Base-by-base conservation (phyloP, 2,797 vertebrate genomes). In the Clamator glandarius region DNA sequence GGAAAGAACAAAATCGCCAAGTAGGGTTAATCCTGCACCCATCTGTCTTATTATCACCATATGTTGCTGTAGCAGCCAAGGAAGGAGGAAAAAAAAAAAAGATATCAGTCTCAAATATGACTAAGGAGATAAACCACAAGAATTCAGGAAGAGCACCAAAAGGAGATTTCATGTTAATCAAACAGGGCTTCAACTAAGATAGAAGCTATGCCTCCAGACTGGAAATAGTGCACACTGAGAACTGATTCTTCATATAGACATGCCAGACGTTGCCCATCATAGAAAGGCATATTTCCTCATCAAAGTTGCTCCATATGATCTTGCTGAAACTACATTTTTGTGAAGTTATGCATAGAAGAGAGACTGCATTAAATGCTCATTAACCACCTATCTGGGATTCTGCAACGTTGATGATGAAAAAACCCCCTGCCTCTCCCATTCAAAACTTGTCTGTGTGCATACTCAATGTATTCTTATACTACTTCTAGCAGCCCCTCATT, bases 1-100 rank as follows among this genome's bases (percentile, higher is more conserved):
- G 12, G 11, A 93, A 96, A 92, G 62, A 94, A 92, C 8, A 78
- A 64, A 62, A 83, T 57, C 52, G 84, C 26, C 54, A 84, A 70
- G 66, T 17, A 66, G 31, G 11, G 54, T 73, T 95, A 93, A 91
- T 87, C 78, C 57, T 74, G 44, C 58, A 74, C 33, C 69, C 76
- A 75, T 89, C 81, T 92, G 78, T 84, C 57, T 82, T 70, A 75
- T 9, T 84, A 68, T 58, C 42, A 86, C 58, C 77, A 51, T 62
- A 61, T 50, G 75, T 66, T 83, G 54, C 54, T 81, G 28, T 25
- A 87, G 57, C 44, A 73, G 68, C 35, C 84, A 50, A 64, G 52
- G 23, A 80, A 44, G 12, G 9, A 9, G 13, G 42, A 69, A 8
- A 39, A 15, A 8, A 50, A 8, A 15, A 12, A 24, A 24, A 48